phyloP scores from a whole-genome alignment of 2,888 invertebrate species.

The Ennomos quercinarius region DNA sequence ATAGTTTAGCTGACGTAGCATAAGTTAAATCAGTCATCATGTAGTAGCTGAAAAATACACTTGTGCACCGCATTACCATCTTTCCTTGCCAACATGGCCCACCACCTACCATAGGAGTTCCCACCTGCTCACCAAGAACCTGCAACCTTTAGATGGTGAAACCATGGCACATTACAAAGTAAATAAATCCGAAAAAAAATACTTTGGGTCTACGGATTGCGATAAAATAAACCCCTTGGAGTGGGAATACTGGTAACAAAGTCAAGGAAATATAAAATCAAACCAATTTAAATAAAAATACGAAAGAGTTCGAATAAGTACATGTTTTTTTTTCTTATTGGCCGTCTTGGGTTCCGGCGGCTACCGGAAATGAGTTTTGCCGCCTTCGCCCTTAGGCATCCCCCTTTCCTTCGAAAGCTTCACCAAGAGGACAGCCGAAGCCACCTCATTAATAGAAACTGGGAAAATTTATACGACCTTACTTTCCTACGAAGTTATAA shows the following conservation, averaged over 20 bases:
- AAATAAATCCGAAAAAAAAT: slow-evolving; percentile 13
- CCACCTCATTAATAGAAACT: slow-evolving; percentile 58
- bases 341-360: slow-evolving; percentile 70
- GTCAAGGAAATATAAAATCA: slow-evolving; percentile 48
- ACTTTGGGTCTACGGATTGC: slow-evolving; percentile 8
- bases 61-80: too few species aligned
- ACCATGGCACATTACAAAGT: too few species aligned
- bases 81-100: too few species aligned
- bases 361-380: slow-evolving; percentile 81
- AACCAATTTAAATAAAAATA: slow-evolving; percentile 68
- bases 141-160: too few species aligned
- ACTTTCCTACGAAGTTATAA: slow-evolving; percentile 37
- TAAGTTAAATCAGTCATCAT: too few species aligned
- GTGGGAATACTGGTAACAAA: slow-evolving; percentile 23
- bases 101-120: too few species aligned
- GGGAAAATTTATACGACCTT: slow-evolving; percentile 34
- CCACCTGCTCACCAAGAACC: too few species aligned
- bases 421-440: slow-evolving; percentile 61
- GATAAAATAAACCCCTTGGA: slow-evolving; percentile 15
- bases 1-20: too few species aligned
- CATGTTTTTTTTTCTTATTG: slow-evolving; percentile 80
- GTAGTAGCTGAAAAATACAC: too few species aligned
- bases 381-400: slow-evolving; percentile 45
- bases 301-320: slow-evolving; percentile 67
- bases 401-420: slow-evolving; percentile 39